phyloP scores from a whole-genome alignment of 2,113 vertebrate species.

The Daubentonia madagascariensis region DNA sequence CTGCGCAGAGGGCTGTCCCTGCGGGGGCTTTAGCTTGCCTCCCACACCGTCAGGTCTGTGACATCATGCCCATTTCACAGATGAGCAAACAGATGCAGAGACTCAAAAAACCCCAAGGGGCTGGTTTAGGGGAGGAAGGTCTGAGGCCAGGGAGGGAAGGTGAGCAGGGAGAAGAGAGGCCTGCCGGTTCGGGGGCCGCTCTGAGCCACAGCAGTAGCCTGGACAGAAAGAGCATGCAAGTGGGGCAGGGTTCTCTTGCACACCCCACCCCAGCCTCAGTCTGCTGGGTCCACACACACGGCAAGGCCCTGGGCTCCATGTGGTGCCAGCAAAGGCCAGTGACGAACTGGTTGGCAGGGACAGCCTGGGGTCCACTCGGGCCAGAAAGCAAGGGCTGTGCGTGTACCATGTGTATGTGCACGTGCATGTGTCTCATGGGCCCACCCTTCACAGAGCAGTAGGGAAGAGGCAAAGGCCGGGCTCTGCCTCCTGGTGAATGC shows the following conservation, averaged over 20 bases:
- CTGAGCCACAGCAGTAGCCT: neutral
- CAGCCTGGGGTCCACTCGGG: rapidly evolving
- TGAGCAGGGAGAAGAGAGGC: neutral
- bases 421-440: neutral
- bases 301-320: too few species aligned
- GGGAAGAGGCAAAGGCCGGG: neutral
- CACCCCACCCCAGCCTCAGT: neutral
- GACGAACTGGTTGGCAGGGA: neutral
- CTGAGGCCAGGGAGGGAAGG: neutral
- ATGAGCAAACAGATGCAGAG: neutral
- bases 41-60: neutral
- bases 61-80: neutral
- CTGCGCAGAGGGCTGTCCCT: neutral
- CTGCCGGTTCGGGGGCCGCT: neutral
- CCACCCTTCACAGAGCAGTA: neutral
- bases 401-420: rapidly evolving
- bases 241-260: neutral
- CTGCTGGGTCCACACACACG: neutral
- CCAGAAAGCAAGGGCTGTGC: neutral
- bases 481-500: too few species aligned
- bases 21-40: neutral
- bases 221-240: rapidly evolving
- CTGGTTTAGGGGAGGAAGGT: neutral
- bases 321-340: neutral
- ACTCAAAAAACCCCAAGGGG: neutral